Base-by-base conservation (phyloP, 1,140 invertebrate species). In the Platyura marginata region DNA sequence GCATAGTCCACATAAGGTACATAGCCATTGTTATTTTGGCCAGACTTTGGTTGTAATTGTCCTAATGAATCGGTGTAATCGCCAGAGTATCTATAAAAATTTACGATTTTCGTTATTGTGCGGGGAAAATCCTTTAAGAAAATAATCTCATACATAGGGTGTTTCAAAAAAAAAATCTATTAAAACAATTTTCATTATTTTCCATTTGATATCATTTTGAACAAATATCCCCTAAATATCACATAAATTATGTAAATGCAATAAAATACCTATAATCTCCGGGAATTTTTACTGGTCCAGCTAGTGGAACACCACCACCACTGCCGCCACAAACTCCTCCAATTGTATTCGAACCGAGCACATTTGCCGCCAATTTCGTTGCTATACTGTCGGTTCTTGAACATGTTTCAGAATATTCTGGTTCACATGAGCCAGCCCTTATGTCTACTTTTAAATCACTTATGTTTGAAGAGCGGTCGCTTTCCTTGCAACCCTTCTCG, bases 391-490 rank as follows among this genome's bases (percentile, higher is more conserved):
- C 59, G 21, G 48, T 48, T 15, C 51, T 49, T 5, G 62, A 66
- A 21, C 61, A 62, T 1, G 68, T 67, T 47, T 70, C 69, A 0
- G 68, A 69, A 50, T 71, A 71, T 40, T 70, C 68, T 25, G 51
- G 53, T 68, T 80, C 67, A 63, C 74, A 90, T 42, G 79, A 84
- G 45, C 84, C 83, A 33, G 87, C 81, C 47, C 86, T 67, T 42
- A 90, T 70, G 61, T 93, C 87, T 37, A 85, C 69, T 64, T 92
- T 93, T 53, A 91, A 64, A 63, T 91, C 87, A 46, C 85, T 90
- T 50, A 91, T 79, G 56, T 89, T 88, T 39, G 88, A 91, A 52
- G 81, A 88, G 46, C 81, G 70, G 53, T 91, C 86, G 37, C 81
- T 85, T 51, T 88, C 83, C 50, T 84, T 83, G 52, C 77, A 84